Percentiles rank a stretch among this genome's conserved stretches.
Evolutionary conservation across 2,113 vertebrate species (phyloP).

Genomic region (Callipepla squamata): DNA sequence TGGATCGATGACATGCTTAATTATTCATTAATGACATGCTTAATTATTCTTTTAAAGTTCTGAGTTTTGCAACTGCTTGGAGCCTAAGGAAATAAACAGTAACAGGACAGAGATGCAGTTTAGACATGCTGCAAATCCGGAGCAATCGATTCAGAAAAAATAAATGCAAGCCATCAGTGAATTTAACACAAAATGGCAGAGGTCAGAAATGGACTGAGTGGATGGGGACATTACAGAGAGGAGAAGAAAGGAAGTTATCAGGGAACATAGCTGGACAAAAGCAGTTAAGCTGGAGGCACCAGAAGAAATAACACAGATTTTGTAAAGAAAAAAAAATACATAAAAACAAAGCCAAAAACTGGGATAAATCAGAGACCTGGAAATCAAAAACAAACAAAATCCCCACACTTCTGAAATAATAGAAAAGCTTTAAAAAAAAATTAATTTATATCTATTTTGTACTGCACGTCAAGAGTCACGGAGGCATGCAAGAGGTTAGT

Average conservation of each 20-base stretch:
- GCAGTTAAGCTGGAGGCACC: constrained; percentile 39
- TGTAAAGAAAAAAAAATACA: background rate
- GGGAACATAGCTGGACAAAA: constrained; percentile 34
- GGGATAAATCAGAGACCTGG: constrained; percentile 31
- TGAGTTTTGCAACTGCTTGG: constrained; percentile 44
- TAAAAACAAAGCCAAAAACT: background rate
- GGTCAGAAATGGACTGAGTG: background rate
- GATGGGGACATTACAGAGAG: constrained; percentile 12
- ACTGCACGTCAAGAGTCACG: constrained; percentile 67
- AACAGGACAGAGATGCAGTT: constrained; percentile 47
- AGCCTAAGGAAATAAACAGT: constrained; percentile 71
- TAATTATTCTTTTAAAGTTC: constrained; percentile 37
- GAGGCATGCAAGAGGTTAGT: constrained; percentile 73
- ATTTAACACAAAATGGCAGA: background rate
- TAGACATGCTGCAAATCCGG: constrained; percentile 46
- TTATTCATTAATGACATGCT: constrained; percentile 22
- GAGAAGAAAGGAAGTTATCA: background rate
- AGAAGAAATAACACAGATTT: constrained; percentile 7
- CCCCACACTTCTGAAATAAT: background rate
- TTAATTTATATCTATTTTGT: background rate
- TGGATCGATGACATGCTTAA: background rate
- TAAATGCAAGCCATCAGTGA: background rate
- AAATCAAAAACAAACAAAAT: background rate
- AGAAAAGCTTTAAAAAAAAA: background rate
- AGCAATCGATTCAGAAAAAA: background rate